A percentile compares a stretch with the other conserved stretches of the same genome.
Evolutionary conservation across 2,888 invertebrate genomes (phyloP).

Genomic region (Tetranychus piercei): DNA sequence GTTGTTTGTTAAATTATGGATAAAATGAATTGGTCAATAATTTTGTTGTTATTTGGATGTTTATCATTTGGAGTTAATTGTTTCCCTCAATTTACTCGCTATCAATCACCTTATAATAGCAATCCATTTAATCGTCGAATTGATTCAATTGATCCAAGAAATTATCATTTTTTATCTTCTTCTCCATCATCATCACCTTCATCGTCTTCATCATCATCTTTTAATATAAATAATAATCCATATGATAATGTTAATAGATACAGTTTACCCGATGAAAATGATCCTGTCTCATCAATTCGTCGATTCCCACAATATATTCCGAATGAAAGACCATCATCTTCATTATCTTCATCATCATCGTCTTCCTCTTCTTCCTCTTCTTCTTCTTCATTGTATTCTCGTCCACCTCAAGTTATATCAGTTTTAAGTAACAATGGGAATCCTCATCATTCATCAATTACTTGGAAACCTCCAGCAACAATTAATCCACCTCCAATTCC

Average conservation of each 20-base stretch:
- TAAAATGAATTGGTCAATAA: not conserved
- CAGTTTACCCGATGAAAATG: not conserved
- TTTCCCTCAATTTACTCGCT: not conserved
- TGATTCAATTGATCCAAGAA: not conserved
- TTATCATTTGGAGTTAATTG: not conserved
- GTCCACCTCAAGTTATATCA: constrained; percentile 20
- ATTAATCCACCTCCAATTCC: constrained; percentile 14
- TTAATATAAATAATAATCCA: not conserved
- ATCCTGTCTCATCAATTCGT: constrained; percentile 1
- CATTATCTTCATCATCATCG: not conserved
- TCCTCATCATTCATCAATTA: constrained; percentile 16
- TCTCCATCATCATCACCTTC: not conserved
- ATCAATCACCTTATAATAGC: not conserved
- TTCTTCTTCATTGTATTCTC: not conserved
- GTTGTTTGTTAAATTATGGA: not conserved
- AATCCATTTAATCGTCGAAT: not conserved
- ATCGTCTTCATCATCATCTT: not conserved
- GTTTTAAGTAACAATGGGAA: constrained; percentile 14
- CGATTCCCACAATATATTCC: constrained; percentile 21
- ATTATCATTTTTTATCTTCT: not conserved
- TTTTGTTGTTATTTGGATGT: not conserved
- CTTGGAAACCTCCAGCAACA: constrained; percentile 22
- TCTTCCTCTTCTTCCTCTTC: not conserved
- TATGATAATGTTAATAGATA: not conserved
- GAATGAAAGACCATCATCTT: not conserved